Conservation (phyloP, 2,113 vertebrate species). For the Todiramphus saurophagus region DNA sequence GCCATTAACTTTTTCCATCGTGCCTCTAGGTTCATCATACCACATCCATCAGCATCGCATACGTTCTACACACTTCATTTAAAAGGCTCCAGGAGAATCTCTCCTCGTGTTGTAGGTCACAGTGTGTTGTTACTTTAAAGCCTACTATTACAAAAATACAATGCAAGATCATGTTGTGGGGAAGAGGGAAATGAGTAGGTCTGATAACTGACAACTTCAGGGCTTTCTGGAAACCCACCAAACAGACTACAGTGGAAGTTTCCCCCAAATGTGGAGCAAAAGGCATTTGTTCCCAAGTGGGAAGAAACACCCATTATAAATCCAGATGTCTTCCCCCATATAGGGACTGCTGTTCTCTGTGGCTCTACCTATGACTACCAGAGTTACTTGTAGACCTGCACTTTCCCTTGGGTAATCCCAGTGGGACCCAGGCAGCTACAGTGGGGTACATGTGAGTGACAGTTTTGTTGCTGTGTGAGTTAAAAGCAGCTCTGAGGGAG, state of each 20-base stretch:
- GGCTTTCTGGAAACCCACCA: not conserved
- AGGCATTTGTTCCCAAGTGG: not conserved
- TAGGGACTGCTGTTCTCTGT: not conserved
- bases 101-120: not conserved
- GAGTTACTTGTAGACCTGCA: not conserved
- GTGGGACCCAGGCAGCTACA: no score
- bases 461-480: not conserved
- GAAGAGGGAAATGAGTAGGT: not conserved
- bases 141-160: not conserved
- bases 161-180: fast-evolving
- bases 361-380: not conserved
- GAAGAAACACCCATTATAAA: not conserved
- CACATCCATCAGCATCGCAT: not conserved
- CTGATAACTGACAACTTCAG: not conserved
- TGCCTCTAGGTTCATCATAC: not conserved
- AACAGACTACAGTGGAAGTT: not conserved
- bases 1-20: not conserved
- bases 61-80: not conserved
- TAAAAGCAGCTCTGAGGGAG: not conserved
- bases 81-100: fast-evolving
- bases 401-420: not conserved
- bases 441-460: fast-evolving
- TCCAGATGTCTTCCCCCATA: fast-evolving
- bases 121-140: not conserved
- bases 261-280: not conserved